phyloP scores from a whole-genome alignment of 2,888 invertebrate genomes.

The Argyresthia albistria region DNA sequence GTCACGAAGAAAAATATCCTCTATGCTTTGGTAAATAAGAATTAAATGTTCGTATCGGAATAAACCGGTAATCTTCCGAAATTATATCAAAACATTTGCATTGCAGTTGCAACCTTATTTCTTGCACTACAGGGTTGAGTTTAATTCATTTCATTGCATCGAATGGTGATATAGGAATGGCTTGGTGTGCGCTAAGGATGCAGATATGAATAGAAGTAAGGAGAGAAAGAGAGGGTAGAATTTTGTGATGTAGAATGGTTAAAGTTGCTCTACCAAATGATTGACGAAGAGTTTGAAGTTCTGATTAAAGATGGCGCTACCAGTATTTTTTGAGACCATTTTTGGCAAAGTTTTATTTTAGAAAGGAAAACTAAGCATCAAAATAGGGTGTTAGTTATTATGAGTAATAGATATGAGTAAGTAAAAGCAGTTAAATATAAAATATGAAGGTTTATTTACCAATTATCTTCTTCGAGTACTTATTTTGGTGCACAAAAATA shows the following conservation, averaged over 20 bases:
- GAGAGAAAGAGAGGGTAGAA: slow-evolving; percentile 38
- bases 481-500: too few relatives aligned
- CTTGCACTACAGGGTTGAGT: slow-evolving; percentile 36
- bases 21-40: not conserved
- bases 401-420: not conserved
- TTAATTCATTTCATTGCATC: slow-evolving; percentile 34
- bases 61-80: not conserved
- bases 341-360: not conserved
- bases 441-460: too few relatives aligned
- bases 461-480: too few relatives aligned
- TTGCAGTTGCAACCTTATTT: slow-evolving; percentile 64
- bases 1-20: not conserved
- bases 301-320: slow-evolving; percentile 56
- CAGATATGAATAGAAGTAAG: slow-evolving; percentile 24
- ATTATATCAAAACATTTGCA: slow-evolving; percentile 23
- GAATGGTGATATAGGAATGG: slow-evolving; percentile 29
- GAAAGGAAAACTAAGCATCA: not conserved
- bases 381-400: not conserved
- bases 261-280: slow-evolving; percentile 39
- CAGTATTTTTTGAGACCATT: slow-evolving; percentile 15
- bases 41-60: not conserved
- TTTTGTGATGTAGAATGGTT: slow-evolving; percentile 41
- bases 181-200: slow-evolving; percentile 31
- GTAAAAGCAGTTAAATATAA: too few relatives aligned
- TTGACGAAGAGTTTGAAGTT: slow-evolving; percentile 34